Conservation (phyloP, 2,113 vertebrate genomes). For the Neotoma lepida region DNA sequence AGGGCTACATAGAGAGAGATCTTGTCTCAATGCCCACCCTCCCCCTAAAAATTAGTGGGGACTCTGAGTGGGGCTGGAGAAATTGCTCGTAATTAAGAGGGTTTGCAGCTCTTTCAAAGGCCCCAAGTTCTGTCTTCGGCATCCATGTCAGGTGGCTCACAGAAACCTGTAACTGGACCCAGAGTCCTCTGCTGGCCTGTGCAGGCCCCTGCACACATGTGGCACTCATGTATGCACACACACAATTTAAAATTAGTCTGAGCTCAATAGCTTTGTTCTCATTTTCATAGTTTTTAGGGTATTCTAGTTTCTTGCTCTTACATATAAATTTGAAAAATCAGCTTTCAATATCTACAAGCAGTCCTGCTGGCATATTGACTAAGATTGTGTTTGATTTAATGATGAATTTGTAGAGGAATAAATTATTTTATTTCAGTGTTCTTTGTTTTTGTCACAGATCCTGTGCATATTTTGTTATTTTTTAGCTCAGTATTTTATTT, state of each 20-base stretch:
- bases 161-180: background rate
- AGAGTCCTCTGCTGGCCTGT: background rate
- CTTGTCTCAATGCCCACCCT: background rate
- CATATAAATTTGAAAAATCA: background rate
- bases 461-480: background rate
- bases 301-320: slow-evolving; percentile 37
- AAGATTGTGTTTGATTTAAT: slow-evolving; percentile 17
- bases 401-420: background rate
- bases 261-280: background rate
- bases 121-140: background rate
- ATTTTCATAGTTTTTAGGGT: background rate
- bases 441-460: background rate
- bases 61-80: background rate
- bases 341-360: background rate
- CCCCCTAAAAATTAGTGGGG: no score
- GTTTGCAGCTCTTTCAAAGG: background rate
- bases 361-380: background rate
- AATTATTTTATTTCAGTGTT: background rate
- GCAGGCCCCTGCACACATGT: background rate
- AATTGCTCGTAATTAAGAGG: background rate
- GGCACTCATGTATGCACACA: background rate
- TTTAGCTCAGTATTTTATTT: background rate
- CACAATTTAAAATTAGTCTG: background rate
- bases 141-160: background rate
- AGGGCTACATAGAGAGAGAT: background rate